phyloP scores from a whole-genome alignment of 2,113 vertebrate species.

The Osmerus eperlanus region DNA sequence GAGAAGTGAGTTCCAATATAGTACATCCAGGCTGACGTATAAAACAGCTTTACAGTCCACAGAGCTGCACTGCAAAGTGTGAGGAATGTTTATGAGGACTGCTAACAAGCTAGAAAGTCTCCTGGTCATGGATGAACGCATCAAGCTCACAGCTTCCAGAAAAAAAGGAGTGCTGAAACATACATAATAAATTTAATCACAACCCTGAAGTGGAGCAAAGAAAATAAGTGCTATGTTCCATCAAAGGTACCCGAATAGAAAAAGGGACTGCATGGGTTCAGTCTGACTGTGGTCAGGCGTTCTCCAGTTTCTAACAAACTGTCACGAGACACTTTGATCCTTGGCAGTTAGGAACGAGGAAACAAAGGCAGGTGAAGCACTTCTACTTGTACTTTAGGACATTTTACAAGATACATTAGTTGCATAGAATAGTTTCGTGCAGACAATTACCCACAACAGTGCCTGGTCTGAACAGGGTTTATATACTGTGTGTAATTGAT shows the following conservation, averaged over 20 bases:
- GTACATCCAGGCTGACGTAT: conserved; percentile 66
- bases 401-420: no score
- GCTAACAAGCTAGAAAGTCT: conserved; percentile 67
- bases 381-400: no score
- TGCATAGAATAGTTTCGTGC: no score
- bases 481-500: no score
- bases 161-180: conserved; percentile 60
- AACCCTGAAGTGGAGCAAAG: conserved; percentile 25
- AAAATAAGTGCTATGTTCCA: conserved; percentile 13
- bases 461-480: no score
- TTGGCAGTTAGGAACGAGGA: no score
- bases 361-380: no score
- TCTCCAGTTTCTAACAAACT: neutral
- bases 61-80: conserved; percentile 57
- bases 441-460: no score
- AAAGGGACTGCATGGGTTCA: no score
- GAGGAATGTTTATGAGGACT: conserved; percentile 65
- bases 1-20: conserved; percentile 65
- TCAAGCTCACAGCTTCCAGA: conserved; percentile 53
- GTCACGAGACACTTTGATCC: no score
- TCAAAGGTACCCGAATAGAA: no score
- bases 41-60: conserved; percentile 67
- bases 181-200: conserved; percentile 65
- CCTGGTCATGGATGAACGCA: conserved; percentile 60
- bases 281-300: no score